Base-by-base conservation (phyloP, 1,140 invertebrate genomes). In the Drosophila elegans region DNA sequence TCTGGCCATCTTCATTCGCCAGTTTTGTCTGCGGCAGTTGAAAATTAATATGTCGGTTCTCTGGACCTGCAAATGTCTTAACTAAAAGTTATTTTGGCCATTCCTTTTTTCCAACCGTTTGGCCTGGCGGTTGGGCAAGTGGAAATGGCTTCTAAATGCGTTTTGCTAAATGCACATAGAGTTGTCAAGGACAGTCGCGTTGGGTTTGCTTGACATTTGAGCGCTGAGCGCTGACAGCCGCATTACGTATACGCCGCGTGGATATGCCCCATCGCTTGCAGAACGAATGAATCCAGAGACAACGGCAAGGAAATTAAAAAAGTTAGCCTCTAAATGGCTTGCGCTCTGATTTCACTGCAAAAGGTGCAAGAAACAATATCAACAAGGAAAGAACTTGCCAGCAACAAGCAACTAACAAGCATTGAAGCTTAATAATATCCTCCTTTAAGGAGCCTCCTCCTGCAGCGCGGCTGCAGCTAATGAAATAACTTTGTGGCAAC, bases 61-160 rank as follows among this genome's bases (percentile, higher is more conserved):
- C 69, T 84, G 74, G 82, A 67, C 74, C 83, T 75, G 74, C 74
- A 88, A 85, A 75, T 88, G 83, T 85, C 82, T 82, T 88, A 85
- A 85, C 88, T 85, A 88, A 85, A 85, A 85, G 74, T 85, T 85
- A 72, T 88, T 75, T 86, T 53, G 77, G 59, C 60, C 53, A 80
- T 59, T 64, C 34, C 34, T 27, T 52, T 36, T 44, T 60, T 73
- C 63, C 48, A 39, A 5, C 29, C 16, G 46, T 34, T 44, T 46
- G 29, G 29, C 11, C 39, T 46, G 29, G 29, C 11, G 10, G 29
- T 49, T 16, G 27, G 32, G 48, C 9, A 10, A 21, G 42, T 12
- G 16, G 32, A 25, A 38, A 38, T n/a, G 53, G 25, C 62, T 66
- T 66, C 71, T 67, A 80, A 80, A 56, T 74, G 51, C 61, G 49